Conservation (phyloP, 64 coral and sea anemone species). For the Pocillopora damicornis region DNA sequence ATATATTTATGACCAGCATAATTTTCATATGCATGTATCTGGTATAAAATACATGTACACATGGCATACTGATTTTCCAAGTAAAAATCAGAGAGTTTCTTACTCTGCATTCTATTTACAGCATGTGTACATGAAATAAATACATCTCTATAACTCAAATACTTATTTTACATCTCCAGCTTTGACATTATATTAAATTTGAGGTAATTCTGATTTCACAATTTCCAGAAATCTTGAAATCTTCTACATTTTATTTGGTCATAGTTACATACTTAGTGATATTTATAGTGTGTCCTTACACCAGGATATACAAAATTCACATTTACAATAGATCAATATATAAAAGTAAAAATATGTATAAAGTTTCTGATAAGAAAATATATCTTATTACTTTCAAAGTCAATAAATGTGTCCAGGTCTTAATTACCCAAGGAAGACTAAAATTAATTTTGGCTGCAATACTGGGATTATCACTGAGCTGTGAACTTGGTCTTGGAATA, state of each 20-base stretch:
- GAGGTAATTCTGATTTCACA: not conserved
- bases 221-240: not conserved
- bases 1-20: too few relatives aligned
- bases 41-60: too few relatives aligned
- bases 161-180: slow-evolving; percentile 25
- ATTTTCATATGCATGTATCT: too few relatives aligned
- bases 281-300: not conserved
- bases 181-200: not conserved
- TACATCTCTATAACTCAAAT: not conserved
- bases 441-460: too few relatives aligned
- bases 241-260: not conserved
- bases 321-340: not conserved
- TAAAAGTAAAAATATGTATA: slow-evolving; percentile 21
- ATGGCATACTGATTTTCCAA: too few relatives aligned
- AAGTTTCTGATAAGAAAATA: slow-evolving; percentile 32
- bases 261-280: not conserved
- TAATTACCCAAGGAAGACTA: not conserved
- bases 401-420: not conserved
- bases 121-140: slow-evolving; percentile 11
- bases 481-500: too few relatives aligned
- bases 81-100: not conserved
- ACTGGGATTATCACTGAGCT: not conserved
- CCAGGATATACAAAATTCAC: not conserved
- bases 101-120: not conserved
- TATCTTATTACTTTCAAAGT: slow-evolving; percentile 7